Evolutionary conservation across 2,113 vertebrate species (phyloP), one percentile per base, ranked within the genome.

Genomic region (Zosterops lateralis): DNA sequence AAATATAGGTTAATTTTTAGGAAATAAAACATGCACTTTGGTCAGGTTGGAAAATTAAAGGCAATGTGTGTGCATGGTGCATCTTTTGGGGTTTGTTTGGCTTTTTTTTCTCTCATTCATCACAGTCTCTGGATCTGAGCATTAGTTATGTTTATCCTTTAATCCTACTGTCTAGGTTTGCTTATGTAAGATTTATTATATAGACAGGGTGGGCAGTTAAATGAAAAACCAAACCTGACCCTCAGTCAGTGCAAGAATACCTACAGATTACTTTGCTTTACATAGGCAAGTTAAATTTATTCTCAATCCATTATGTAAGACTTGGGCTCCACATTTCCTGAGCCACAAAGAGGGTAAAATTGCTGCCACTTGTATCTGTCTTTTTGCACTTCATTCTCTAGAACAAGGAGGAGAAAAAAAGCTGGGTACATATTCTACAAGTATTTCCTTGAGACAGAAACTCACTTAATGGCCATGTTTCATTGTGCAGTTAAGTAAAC

Each of bases 121-220:
- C 51, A 42, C 51, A 80, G 38, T 18, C 40, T 84, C 65, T 79
- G 60, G 17, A 78, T 90, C 74, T 26, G 56, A 95, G 92, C 50
- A 84, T 95, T 96, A 88, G 86, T 91, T 94, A 73, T 89, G 51
- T 93, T 96, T 92, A 95, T 92, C 96, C 94, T 92, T 96, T 97
- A 97, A 96, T 97, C 95, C 93, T 64, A 10, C 88, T 94, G 86
- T 86, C 92, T 91, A 72, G 44, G 45, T 34, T 71, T 76, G 54
- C 85, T 96, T 95, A 95, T 87, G 65, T 95, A 96, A 96, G 74
- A 79, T 84, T 87, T 95, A 81, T 94, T 93, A 57, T 91, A 61
- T 71, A 89, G 77, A 64, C 73, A 47, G 60, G 10, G 11, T 71
- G 40, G 73, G 34, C 34, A 53, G 57, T 79, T 73, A 92, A 77